Evolutionary conservation across 2,113 vertebrate species (phyloP), one percentile per base, ranked within the genome.

Genomic region (Pleuronectes platessa): DNA sequence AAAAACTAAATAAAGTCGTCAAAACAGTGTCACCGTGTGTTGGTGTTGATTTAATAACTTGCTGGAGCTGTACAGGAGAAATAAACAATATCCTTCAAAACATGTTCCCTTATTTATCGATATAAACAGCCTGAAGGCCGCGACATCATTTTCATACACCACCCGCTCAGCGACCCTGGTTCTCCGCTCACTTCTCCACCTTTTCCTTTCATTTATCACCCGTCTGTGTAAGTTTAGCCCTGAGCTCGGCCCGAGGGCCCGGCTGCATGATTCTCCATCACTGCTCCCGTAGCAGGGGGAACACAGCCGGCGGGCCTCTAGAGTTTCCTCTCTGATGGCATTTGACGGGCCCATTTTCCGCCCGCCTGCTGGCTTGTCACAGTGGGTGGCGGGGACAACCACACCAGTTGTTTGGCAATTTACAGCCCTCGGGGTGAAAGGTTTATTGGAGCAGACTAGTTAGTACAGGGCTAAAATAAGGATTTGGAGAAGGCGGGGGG

Each of bases 341-440:
- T 94, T 83, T 84, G 85, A 88, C 89, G 87, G 88, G 92, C 88
- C 91, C 90, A 77, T 89, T 84, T 76, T 81, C 70, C 78, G 76
- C 86, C 82, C 79, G 66, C 74, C 68, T 76, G 79, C 87, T 79
- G 78, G 74, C 31, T 79, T 61, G 81, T 84, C 92, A 83, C 90
- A 86, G 93, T 94, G 94, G 94, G 93, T 95, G 94, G 94, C 91
- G 86, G 74, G 51, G 68, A 85, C 84, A 79, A 75, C 80, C 82
- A 84, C 89, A 87, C 82, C 93, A 94, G 93, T 94, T 95, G 92
- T 93, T 86, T 82, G 71, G 74, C 73, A 86, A 94, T 94, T 94
- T 94, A 95, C 82, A 58, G 77, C 88, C 75, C 31, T 31, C 4
- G 15, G 64, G 92, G 90, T 93, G 90, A 93, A 93, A 91, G 93